Evolutionary conservation across 2,888 invertebrate genomes (phyloP), one percentile per base, ranked within the genome.

Genomic region (Chaetogeoica ovagalla): DNA sequence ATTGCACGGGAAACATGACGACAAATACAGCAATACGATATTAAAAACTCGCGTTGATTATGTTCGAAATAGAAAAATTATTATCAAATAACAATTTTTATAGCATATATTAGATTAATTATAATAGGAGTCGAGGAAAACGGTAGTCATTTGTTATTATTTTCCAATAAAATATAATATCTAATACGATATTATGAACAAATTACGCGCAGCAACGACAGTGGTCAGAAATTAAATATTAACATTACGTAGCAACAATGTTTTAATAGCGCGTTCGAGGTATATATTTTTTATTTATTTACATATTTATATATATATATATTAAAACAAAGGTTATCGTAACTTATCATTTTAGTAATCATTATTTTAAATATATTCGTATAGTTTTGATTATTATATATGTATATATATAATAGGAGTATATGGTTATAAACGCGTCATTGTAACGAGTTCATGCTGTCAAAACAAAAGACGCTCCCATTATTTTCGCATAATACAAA

Each of bases 401-500:
- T 59, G 43, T 75, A 30, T 30, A 30, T 66, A 9, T 60, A 68
- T 30, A 68, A 48, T 52, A n/a, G 52, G 69, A 69, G 9, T 72
- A 48, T 30, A 30, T 30, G 4, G 21, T 21, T 21, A 23, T 23
- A n/a, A 19, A 19, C 11, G 63, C 37, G 60, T 55, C 55, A 70
- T 62, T 63, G 55, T 79, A 23, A 62, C 39, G 30, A 63, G 63
- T 11, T 13, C 70, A 43, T 21, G 57, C 63, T 57, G 79, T 63
- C 79, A 79, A 79, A 79, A 79, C 71, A 71, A 79, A 79, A 71
- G 71, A 71, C 55, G 52, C 21, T 62, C 79, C 71, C 79, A 57
- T 79, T 71, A 71, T 70, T 71, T 57, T 23, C 13, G 63, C 79
- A 79, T 79, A 71, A 79, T 71, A 71, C 43, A 65, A 79, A 79